Conservation (phyloP, 2,888 invertebrate species). For the Patella caerulea region DNA sequence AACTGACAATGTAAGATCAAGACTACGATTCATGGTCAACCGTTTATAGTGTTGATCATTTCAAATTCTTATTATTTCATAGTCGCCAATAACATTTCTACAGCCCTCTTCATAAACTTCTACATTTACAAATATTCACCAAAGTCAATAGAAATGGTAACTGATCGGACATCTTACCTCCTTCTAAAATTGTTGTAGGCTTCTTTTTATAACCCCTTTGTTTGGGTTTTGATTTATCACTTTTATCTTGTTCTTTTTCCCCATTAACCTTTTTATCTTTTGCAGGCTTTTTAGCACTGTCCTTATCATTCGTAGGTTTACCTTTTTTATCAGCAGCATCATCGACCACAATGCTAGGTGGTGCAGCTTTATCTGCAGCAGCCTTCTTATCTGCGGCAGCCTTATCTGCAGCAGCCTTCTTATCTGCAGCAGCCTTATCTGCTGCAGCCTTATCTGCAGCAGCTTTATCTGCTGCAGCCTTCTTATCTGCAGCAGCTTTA, state of each 20-base stretch:
- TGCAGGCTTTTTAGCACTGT: conserved; percentile 8
- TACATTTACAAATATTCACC: no score
- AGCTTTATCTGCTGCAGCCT: neutral
- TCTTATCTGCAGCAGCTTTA: neutral
- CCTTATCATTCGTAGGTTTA: conserved; percentile 10
- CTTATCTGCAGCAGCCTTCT: conserved; percentile 12
- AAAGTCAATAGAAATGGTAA: no score
- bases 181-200: conserved; percentile 59
- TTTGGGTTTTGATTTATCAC: conserved; percentile 36
- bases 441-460: no score
- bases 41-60: no score
- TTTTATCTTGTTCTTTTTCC: neutral
- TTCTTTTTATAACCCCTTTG: conserved; percentile 53
- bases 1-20: no score
- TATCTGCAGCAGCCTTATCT: conserved; percentile 20
- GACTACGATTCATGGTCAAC: no score
- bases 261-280: neutral
- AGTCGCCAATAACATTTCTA: no score
- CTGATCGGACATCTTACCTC: conserved; percentile 14
- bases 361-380: conserved; percentile 22
- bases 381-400: conserved; percentile 23
- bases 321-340: conserved; percentile 46
- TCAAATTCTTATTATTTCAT: no score
- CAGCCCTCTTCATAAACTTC: no score
- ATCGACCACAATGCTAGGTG: conserved; percentile 51